A percentile compares a stretch with the other conserved stretches of the same genome.
These are phyloP conservation scores for Microcebus tavaratra DNA, from an alignment of 2,113 vertebrate species.

Conservation along the genomic window DNA sequence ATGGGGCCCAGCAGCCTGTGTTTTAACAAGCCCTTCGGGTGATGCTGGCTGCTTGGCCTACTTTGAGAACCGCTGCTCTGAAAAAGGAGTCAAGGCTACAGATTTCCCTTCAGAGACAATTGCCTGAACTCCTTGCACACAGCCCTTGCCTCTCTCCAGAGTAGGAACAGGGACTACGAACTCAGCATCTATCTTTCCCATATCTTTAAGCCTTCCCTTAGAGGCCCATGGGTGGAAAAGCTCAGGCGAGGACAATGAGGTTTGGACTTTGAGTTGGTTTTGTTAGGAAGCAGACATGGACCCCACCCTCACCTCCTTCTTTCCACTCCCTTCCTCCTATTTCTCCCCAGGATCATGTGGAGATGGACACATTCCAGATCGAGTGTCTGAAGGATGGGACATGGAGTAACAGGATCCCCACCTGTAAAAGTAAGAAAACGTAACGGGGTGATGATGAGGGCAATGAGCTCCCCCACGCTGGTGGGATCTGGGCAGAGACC, in stretches of 20 bases:
- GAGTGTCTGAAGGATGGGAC: slow-evolving; percentile 91
- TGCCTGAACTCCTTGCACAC: not conserved
- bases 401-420: slow-evolving; percentile 91
- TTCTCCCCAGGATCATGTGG: slow-evolving; percentile 85
- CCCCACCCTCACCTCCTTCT: not conserved
- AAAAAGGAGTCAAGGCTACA: not conserved
- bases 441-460: not conserved
- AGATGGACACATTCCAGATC: slow-evolving; percentile 90
- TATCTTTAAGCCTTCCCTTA: not conserved
- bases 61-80: not conserved
- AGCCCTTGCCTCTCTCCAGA: not conserved
- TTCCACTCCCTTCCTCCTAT: not conserved
- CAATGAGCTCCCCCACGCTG: not conserved
- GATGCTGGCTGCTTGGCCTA: not conserved
- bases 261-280: not conserved
- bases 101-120: not conserved
- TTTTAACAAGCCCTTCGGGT: not conserved
- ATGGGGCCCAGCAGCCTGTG: not conserved
- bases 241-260: not conserved
- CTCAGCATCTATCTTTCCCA: not conserved
- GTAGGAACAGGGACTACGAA: not conserved
- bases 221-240: not conserved
- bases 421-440: slow-evolving; percentile 91
- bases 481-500: not conserved
- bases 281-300: not conserved